Percentiles rank a stretch among this genome's conserved stretches.
Conservation (phyloP, 1,140 invertebrate genomes). For the Trichonephila clavipes region DNA sequence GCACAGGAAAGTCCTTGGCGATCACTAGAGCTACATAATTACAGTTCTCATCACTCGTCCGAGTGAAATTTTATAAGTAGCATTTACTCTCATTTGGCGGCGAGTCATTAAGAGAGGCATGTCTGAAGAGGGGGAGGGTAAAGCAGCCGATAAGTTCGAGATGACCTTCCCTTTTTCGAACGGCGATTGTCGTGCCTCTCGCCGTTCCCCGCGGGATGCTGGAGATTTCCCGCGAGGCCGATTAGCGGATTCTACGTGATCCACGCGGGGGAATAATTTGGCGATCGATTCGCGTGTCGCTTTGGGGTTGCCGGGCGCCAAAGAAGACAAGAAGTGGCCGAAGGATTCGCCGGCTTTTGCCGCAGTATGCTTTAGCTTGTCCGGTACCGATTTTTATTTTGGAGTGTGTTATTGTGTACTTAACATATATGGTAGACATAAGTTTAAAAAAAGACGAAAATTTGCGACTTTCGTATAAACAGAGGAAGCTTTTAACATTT, state of each 20-base stretch:
- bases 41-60: background rate
- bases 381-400: no score
- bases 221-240: constrained; percentile 46
- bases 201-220: constrained; percentile 6
- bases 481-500: no score
- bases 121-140: background rate
- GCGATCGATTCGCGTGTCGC: constrained; percentile 63
- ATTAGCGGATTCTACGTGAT: constrained; percentile 61
- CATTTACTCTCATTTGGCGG: constrained; percentile 26
- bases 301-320: constrained; percentile 36
- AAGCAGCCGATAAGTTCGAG: constrained; percentile 55
- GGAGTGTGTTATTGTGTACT: no score
- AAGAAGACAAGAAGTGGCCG: background rate
- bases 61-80: constrained; percentile 38
- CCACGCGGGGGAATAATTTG: constrained; percentile 70
- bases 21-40: background rate
- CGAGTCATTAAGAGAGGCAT: background rate
- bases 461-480: no score
- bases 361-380: no score
- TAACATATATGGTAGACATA: no score
- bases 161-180: constrained; percentile 54
- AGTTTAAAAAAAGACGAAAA: no score
- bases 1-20: background rate
- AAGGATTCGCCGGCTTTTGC: background rate
- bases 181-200: constrained; percentile 28